Evolutionary conservation across 1,140 invertebrate genomes (phyloP).

Genomic region (Elysia chlorotica): DNA sequence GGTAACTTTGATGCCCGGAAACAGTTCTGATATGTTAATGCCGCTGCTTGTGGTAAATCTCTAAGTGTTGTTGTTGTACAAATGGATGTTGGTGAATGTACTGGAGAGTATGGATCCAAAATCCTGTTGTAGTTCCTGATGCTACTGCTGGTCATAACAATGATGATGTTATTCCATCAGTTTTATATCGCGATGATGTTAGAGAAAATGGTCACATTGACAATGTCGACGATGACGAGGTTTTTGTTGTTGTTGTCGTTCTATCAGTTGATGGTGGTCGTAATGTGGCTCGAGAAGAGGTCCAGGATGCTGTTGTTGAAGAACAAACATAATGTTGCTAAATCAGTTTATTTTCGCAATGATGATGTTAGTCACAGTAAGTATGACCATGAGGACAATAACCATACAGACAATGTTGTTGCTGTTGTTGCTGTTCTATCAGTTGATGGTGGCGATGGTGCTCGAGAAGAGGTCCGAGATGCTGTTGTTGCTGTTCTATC

Average conservation of each 20-base stretch:
- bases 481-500: neutral
- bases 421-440: neutral
- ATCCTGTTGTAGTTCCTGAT: neutral
- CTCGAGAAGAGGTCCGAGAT: neutral
- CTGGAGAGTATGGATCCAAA: neutral
- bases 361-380: too few species aligned
- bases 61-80: too few species aligned
- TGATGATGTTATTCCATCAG: too few species aligned
- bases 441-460: neutral
- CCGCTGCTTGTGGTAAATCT: too few species aligned
- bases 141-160: neutral
- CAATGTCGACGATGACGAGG: neutral
- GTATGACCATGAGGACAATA: too few species aligned
- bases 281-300: neutral
- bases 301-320: neutral
- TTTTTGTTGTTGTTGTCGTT: too few species aligned
- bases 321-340: too few species aligned
- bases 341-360: too few species aligned
- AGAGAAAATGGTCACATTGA: neutral
- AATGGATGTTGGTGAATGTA: neutral
- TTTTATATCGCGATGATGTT: too few species aligned
- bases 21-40: too few species aligned
- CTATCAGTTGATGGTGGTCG: neutral
- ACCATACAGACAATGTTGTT: too few species aligned
- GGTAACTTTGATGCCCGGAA: too few species aligned